Evolutionary conservation across 1,140 invertebrate genomes (phyloP).

Genomic region (Leptinotarsa undecemlineata): DNA sequence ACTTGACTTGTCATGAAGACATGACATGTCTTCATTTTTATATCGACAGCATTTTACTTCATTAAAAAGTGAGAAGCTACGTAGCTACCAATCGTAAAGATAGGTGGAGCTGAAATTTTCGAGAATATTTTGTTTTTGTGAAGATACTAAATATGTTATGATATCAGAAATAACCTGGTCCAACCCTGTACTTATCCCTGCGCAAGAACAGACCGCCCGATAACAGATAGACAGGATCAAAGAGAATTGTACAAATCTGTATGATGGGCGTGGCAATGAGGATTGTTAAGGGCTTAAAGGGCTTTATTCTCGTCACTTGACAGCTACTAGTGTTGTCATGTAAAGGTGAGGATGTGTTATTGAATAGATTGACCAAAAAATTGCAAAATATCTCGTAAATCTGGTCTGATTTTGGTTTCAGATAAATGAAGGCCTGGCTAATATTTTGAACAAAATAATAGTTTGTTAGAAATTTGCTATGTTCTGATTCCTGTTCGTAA

Average conservation of each 20-base stretch:
- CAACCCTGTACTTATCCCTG: conserved; percentile 23
- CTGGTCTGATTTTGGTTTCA: conserved; percentile 4
- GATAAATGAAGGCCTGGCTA: not conserved
- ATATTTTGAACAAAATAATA: not conserved
- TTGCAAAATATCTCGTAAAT: conserved; percentile 33
- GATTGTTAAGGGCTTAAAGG: conserved; percentile 41
- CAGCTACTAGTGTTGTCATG: conserved; percentile 38
- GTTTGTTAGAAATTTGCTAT: too few relatives aligned
- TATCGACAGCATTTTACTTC: too few relatives aligned
- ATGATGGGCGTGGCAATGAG: conserved; percentile 40
- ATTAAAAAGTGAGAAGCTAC: too few relatives aligned
- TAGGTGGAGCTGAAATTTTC: too few relatives aligned
- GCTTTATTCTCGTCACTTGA: conserved; percentile 44
- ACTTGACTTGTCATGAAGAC: too few relatives aligned
- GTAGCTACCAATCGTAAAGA: too few relatives aligned
- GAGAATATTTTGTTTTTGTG: too few relatives aligned
- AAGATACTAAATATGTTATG: too few relatives aligned
- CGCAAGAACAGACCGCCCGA: conserved; percentile 31
- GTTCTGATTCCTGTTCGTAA: too few relatives aligned
- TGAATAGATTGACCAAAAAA: conserved; percentile 36
- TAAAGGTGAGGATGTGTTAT: conserved; percentile 20
- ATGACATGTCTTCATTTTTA: too few relatives aligned
- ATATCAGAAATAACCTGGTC: not conserved
- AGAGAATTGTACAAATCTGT: conserved; percentile 45
- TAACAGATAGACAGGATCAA: conserved; percentile 37